Evolutionary conservation across 2,113 vertebrate genomes (phyloP), one percentile per base, ranked within the genome.

Genomic region (Carassius carassius): DNA sequence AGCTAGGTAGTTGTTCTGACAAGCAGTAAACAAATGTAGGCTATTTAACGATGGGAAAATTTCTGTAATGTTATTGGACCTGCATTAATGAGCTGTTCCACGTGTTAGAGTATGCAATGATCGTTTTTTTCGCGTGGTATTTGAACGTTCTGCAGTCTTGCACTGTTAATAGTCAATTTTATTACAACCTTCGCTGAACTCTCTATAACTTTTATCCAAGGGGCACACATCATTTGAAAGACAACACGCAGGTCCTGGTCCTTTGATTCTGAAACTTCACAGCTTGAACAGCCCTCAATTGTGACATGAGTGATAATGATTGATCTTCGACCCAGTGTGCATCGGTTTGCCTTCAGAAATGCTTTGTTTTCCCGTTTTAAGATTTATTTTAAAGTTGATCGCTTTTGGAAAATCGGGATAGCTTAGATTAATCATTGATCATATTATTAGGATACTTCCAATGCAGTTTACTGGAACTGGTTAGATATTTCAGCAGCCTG

Each of bases 251-350:
- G 51, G 32, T 63, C 37, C 78, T 81, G 21, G 83, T 72, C 79
- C 84, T 84, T 80, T 88, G 77, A 56, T 84, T 84, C 79, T 86
- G 75, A 77, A 51, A 63, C 70, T 70, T 74, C 84, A 82, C 70
- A 80, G 70, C 84, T 81, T 86, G 84, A 86, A 86, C 37, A 44
- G 78, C 67, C 77, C 63, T 77, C 63, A 70, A 23, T 47, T 60
- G 76, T 81, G 77, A 84, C 76, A 76, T 83, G 81, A 86, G 82
- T 82, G 77, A 82, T 87, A 85, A 87, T 78, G 65, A 82, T 37
- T 85, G 86, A 82, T 87, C 79, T 77, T 70, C 72, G 35, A 65
- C n/a, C 54, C 41, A 82, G 49, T 82, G 67, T 72, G 41, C 65
- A 41, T 63, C 44, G 41, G 19, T 65, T 73, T 73, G 44, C 10